phyloP scores from a whole-genome alignment of 2,888 invertebrate genomes.

The Capitulum mitella region DNA sequence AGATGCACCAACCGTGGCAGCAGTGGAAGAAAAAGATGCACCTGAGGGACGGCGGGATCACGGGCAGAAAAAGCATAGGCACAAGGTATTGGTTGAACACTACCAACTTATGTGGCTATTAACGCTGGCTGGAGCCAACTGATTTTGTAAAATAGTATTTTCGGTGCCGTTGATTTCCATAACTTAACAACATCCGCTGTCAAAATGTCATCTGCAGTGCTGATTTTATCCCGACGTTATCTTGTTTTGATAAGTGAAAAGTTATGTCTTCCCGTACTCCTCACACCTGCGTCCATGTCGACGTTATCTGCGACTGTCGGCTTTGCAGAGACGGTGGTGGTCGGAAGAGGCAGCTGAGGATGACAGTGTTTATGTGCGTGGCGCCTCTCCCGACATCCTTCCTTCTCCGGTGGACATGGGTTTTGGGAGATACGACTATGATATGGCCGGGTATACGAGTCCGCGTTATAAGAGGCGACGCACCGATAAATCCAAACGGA shows the following conservation, averaged over 20 bases:
- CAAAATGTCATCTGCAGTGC: background rate
- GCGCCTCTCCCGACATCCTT: background rate
- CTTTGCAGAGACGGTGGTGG: background rate
- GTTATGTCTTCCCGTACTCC: background rate
- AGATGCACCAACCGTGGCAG: background rate
- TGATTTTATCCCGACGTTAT: background rate
- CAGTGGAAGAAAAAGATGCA: background rate
- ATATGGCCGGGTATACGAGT: background rate
- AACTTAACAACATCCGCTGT: background rate
- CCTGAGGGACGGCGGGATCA: background rate
- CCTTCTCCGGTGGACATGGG: no score
- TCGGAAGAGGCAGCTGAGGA: background rate
- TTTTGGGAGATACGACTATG: background rate
- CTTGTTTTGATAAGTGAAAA: no score
- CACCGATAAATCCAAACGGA: background rate
- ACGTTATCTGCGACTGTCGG: no score
- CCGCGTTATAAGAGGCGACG: background rate
- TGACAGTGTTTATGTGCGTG: background rate
- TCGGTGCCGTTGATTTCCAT: background rate
- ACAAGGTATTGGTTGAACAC: background rate
- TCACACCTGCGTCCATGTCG: no score
- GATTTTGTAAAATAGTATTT: background rate
- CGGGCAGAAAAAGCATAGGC: background rate
- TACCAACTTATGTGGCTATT: no score
- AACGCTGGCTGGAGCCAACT: no score